These are phyloP conservation scores for Trachelus tabidus DNA, from an alignment of 2,888 invertebrate genomes.

Conservation along the genomic window DNA sequence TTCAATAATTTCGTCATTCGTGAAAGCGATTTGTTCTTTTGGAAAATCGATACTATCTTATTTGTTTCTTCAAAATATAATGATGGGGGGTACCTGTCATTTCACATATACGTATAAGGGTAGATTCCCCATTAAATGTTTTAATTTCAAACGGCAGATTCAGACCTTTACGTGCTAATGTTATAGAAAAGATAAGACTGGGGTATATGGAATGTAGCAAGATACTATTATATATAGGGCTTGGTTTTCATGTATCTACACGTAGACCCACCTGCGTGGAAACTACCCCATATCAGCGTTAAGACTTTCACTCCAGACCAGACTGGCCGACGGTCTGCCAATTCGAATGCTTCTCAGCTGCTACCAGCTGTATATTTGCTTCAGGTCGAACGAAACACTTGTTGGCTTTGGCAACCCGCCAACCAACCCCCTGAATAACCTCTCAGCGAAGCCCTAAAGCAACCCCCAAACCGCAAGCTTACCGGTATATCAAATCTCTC, in stretches of 20 bases:
- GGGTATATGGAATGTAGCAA: neutral
- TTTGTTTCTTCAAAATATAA: neutral
- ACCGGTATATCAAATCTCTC: neutral
- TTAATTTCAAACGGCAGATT: neutral
- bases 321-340: neutral
- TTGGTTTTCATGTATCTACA: neutral
- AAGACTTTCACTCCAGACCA: neutral
- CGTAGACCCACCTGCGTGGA: neutral
- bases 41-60: too few relatives aligned
- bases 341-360: neutral
- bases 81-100: neutral
- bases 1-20: neutral
- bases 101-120: neutral
- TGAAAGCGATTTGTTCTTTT: too few relatives aligned
- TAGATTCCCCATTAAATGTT: neutral
- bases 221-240: neutral
- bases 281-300: neutral
- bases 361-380: constrained; percentile 19
- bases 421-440: constrained; percentile 17
- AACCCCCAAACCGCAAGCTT: neutral
- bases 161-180: neutral
- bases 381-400: constrained; percentile 55
- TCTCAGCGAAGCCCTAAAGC: neutral
- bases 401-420: constrained; percentile 54
- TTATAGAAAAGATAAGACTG: neutral